Percentiles rank a stretch among this genome's conserved stretches.
Conservation (phyloP, 2,888 invertebrate genomes). For the Steinernema scapterisci region DNA sequence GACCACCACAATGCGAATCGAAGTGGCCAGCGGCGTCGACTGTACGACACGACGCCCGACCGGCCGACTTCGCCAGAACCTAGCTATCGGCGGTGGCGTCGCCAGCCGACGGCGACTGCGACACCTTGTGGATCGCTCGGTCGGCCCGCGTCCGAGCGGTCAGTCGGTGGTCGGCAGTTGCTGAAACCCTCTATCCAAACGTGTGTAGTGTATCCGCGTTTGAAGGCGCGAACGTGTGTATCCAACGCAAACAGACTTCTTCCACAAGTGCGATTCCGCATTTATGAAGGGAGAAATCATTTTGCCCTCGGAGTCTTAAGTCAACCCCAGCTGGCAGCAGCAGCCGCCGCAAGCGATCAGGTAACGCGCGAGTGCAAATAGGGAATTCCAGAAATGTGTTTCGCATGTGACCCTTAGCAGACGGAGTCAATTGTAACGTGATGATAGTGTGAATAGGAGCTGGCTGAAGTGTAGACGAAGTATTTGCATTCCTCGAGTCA, state of each 20-base stretch:
- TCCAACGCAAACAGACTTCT: slow-evolving; percentile 6
- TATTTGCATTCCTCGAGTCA: background rate
- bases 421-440: background rate
- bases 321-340: background rate
- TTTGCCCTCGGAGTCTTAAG: slow-evolving; percentile 17
- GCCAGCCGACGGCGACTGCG: background rate
- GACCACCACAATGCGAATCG: slow-evolving; percentile 28
- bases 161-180: slow-evolving; percentile 13
- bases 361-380: slow-evolving; percentile 30
- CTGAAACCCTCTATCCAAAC: background rate
- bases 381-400: slow-evolving; percentile 9
- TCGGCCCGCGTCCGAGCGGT: slow-evolving; percentile 12
- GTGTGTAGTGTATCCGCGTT: slow-evolving; percentile 23
- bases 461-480: background rate
- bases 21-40: slow-evolving; percentile 12
- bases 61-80: slow-evolving; percentile 21
- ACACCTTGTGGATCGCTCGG: slow-evolving; percentile 4
- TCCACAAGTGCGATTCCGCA: slow-evolving; percentile 13
- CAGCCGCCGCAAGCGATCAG: slow-evolving; percentile 5
- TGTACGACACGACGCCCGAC: slow-evolving; percentile 30
- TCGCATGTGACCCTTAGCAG: background rate
- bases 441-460: background rate
- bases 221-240: background rate
- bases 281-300: background rate
- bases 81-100: background rate